Conservation (phyloP, 2,113 vertebrate genomes). For the Scartelaos histophorus region DNA sequence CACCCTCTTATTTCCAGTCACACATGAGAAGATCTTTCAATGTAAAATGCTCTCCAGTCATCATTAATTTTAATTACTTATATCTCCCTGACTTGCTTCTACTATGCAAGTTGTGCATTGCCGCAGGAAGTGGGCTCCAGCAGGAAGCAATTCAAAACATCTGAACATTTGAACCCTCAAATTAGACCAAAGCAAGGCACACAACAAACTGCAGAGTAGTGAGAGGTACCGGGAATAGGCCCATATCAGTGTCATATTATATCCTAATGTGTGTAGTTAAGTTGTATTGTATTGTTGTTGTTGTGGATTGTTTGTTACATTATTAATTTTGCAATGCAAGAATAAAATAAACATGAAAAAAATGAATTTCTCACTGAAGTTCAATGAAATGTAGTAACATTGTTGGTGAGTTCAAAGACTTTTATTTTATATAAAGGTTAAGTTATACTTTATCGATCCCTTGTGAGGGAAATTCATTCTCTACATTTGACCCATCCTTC, state of each 20-base stretch:
- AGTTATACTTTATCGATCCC: too few relatives aligned
- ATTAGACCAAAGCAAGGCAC: conserved; percentile 35
- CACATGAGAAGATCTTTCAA: conserved; percentile 18
- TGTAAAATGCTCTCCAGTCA: conserved; percentile 37
- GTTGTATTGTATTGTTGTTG: too few relatives aligned
- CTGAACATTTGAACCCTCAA: conserved; percentile 45
- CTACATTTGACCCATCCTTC: too few relatives aligned
- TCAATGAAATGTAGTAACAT: too few relatives aligned
- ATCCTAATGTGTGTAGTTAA: not conserved
- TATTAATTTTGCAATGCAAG: not conserved
- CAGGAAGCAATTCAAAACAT: conserved; percentile 46
- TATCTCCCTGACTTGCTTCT: conserved; percentile 15
- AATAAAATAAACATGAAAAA: not conserved
- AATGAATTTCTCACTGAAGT: not conserved
- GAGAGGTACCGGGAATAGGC: conserved; percentile 11
- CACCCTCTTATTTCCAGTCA: conserved; percentile 5
- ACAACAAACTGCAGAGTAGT: conserved; percentile 31
- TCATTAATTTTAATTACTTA: conserved; percentile 56
- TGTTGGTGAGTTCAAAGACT: too few relatives aligned
- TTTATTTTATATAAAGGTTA: too few relatives aligned
- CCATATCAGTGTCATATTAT: not conserved
- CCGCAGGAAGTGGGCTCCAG: conserved; percentile 24
- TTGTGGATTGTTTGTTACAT: too few relatives aligned
- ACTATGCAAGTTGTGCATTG: conserved; percentile 36
- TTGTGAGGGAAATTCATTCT: too few relatives aligned